A percentile compares a stretch with the other conserved stretches of the same genome.
These are phyloP conservation scores for Sthenelais limicola DNA, from an alignment of 2,888 invertebrate genomes.

Conservation along the genomic window DNA sequence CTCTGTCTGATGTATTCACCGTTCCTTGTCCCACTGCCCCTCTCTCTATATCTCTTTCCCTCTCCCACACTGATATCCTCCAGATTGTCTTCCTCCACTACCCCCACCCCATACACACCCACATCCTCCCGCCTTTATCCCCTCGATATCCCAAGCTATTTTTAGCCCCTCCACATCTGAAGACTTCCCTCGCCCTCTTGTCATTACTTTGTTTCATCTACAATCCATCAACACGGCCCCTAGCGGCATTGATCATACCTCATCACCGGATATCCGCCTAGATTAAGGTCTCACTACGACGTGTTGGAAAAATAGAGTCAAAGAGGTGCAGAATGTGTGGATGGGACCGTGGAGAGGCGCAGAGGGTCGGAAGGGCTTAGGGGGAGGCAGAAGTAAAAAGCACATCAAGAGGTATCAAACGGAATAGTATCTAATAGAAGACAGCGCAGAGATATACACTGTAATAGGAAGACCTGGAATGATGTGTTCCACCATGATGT, in stretches of 20 bases:
- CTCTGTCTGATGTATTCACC: too few species aligned
- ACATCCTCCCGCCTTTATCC: too few species aligned
- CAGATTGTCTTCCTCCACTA: too few species aligned
- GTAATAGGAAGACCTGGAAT: too few species aligned
- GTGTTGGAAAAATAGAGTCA: neutral
- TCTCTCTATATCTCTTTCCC: too few species aligned
- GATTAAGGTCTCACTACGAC: conserved; percentile 22
- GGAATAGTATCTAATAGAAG: too few species aligned
- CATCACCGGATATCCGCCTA: conserved; percentile 35
- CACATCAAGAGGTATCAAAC: too few species aligned
- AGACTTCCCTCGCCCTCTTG: neutral
- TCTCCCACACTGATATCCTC: too few species aligned
- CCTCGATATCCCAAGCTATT: neutral
- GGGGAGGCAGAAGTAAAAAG: conserved; percentile 26
- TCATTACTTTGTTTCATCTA: conserved; percentile 35
- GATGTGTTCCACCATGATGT: too few species aligned
- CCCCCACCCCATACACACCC: too few species aligned
- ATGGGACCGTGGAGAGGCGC: neutral
- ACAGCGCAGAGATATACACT: too few species aligned
- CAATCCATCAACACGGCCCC: conserved; percentile 29
- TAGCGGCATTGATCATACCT: conserved; percentile 22
- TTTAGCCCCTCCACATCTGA: neutral
- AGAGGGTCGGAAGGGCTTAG: neutral
- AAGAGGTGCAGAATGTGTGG: conserved; percentile 2
- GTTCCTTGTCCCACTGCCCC: too few species aligned